Evolutionary conservation across 2,797 vertebrate species (phyloP), one percentile per base, ranked within the genome.

Genomic region (Sebastes alutus): DNA sequence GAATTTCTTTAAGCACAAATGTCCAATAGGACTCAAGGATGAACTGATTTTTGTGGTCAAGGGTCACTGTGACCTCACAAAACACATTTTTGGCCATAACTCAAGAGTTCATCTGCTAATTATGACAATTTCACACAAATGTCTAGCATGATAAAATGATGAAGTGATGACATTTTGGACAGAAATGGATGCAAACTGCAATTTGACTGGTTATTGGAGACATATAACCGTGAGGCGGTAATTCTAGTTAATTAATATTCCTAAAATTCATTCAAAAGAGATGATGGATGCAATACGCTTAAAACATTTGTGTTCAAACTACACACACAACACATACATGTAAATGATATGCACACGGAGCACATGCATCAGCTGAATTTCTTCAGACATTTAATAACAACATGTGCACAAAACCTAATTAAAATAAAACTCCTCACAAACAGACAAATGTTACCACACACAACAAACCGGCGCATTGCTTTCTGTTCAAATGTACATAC

Each of bases 401-500:
- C 76, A 84, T 90, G 62, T 83, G 66, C 72, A 75, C 72, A 80
- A 18, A 27, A 22, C 14, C 65, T 62, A 77, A 85, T 88, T 88
- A 88, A 82, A 90, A 75, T 78, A 81, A 85, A 89, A 74, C 52
- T 80, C 42, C 81, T 33, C 73, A 73, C 83, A 86, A 88, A 91
- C 63, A 89, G 86, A 90, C 88, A 87, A 86, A 88, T 69, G 80
- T 72, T 81, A 83, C 73, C 70, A 80, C 81, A 71, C 88, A 89
- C 85, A 92, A 88, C 83, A 93, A 83, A 88, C 77, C 61, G 33
- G 29, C 5, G 23, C 81, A 27, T 76, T 86, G 87, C 83, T 88
- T 82, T 91, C 84, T 78, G 83, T 73, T 92, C 68, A 90, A 93
- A 92, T 89, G 88, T 93, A 93, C 86, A 91, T 74, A 87, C 89